Evolutionary conservation across 2,113 vertebrate genomes (phyloP).

Genomic region (Hypomesus transpacificus): DNA sequence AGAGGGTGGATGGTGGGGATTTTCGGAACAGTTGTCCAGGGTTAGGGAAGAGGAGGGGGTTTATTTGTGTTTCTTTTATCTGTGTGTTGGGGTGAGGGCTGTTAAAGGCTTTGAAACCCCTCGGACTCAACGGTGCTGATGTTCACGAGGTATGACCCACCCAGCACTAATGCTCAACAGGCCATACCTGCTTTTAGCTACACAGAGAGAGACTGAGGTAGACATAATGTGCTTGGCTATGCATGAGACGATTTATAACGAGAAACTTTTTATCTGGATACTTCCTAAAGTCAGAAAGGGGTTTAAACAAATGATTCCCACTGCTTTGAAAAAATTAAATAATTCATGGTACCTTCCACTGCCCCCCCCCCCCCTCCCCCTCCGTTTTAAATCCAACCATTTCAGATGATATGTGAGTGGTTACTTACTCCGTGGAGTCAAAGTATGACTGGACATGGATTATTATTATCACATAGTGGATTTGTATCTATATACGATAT

Average conservation of each 20-base stretch:
- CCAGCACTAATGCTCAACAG: slow-evolving; percentile 33
- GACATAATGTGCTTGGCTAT: slow-evolving; percentile 68
- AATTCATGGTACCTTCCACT: slow-evolving; percentile 29
- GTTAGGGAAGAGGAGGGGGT: too few species aligned
- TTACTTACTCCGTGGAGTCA: slow-evolving; percentile 46
- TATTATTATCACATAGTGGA: slow-evolving; percentile 58
- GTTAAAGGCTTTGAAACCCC: not conserved
- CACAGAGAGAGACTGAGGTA: slow-evolving; percentile 36
- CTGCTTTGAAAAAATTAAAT: slow-evolving; percentile 38
- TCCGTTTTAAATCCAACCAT: slow-evolving; percentile 32
- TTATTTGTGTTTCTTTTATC: too few species aligned
- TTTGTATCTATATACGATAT: slow-evolving; percentile 64
- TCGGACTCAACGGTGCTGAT: slow-evolving; percentile 6
- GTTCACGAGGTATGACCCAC: slow-evolving; percentile 52
- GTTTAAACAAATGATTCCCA: slow-evolving; percentile 48
- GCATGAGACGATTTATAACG: slow-evolving; percentile 66
- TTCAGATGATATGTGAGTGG: slow-evolving; percentile 18
- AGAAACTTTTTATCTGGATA: slow-evolving; percentile 50
- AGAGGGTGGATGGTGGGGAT: too few species aligned
- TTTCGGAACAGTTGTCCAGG: too few species aligned
- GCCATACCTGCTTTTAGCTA: slow-evolving; percentile 41
- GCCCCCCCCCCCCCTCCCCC: slow-evolving; percentile 2
- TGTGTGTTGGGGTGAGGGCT: slow-evolving; percentile 37
- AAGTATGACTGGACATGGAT: slow-evolving; percentile 48
- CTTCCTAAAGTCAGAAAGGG: slow-evolving; percentile 4